Evolutionary conservation across 2,113 vertebrate species (phyloP), one percentile per base, ranked within the genome.

Genomic region (Nothobranchius kuhntae): DNA sequence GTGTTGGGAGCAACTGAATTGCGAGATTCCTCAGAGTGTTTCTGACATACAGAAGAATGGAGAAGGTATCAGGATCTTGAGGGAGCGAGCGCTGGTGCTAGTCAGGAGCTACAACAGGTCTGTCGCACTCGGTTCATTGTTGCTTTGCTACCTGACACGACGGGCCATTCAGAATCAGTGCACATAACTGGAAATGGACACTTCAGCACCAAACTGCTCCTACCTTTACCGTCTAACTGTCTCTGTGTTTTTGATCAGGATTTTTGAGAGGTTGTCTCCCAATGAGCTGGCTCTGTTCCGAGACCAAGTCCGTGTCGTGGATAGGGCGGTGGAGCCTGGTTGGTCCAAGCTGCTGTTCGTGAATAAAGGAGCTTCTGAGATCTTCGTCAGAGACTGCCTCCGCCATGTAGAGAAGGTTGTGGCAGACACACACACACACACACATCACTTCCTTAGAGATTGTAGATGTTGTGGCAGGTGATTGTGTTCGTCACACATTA

Each of bases 71-170:
- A 80, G 89, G 6, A 60, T 58, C 65, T 87, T 96, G 40, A 88
- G 91, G 5, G 95, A 95, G 81, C 93, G 86, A 60, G 86, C 93
- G 2, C 87, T 94, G 17, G 91, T 95, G 3, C 87, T 96, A 13
- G 86, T 93, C 13, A 84, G 86, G 4, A 91, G 93, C 78, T 96
- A 96, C 46, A 96, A 96, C 85, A 95, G 95, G 96, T 96, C 15
- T 14, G 45, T 60, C 38, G 36, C 26, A 42, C 6, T 26, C 60
- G 14, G 30, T 52, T 59, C 38, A 24, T 7, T 9, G 11, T 50
- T 15, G 14, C 7, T 48, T 48, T 13, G 45, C 21, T 21, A 21
- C 4, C 45, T 47, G 45, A 47, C 45, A 9, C 7, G 38, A 21
- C 21, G 21, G 21, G 21, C 21, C 21, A 38, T 38, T 38, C 7